Conservation (phyloP, 2,797 vertebrate species). For the Cossypha caffra region DNA sequence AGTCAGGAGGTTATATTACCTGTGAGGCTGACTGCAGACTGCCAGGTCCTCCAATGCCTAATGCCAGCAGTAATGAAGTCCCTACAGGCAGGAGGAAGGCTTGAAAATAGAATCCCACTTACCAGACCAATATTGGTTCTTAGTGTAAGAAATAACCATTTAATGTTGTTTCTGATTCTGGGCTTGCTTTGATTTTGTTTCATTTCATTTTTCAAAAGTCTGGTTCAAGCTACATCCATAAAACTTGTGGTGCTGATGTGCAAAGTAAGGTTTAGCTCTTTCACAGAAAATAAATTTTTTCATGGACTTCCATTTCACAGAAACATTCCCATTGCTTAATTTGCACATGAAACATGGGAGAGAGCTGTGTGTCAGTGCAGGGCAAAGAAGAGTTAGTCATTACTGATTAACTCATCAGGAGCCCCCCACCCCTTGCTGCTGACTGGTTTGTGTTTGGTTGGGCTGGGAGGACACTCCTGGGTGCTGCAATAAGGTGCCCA, state of each 20-base stretch:
- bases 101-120: not conserved
- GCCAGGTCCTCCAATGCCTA: not conserved
- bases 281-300: not conserved
- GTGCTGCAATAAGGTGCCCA: rapidly evolving
- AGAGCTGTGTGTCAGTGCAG: not conserved
- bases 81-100: not conserved
- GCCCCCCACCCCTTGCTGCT: not conserved
- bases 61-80: not conserved
- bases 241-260: not conserved
- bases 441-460: not conserved
- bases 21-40: not conserved
- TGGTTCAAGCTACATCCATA: not conserved
- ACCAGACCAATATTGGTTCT: not conserved
- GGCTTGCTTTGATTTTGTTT: not conserved
- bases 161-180: not conserved
- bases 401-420: not conserved
- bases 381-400: not conserved
- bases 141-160: not conserved
- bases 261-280: not conserved
- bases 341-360: rapidly evolving
- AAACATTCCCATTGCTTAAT: not conserved
- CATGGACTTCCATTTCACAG: not conserved
- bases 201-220: not conserved
- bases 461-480: not conserved
- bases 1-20: not conserved